Evolutionary conservation across 2,888 invertebrate genomes (phyloP).

Genomic region (Heliconius charithonia): DNA sequence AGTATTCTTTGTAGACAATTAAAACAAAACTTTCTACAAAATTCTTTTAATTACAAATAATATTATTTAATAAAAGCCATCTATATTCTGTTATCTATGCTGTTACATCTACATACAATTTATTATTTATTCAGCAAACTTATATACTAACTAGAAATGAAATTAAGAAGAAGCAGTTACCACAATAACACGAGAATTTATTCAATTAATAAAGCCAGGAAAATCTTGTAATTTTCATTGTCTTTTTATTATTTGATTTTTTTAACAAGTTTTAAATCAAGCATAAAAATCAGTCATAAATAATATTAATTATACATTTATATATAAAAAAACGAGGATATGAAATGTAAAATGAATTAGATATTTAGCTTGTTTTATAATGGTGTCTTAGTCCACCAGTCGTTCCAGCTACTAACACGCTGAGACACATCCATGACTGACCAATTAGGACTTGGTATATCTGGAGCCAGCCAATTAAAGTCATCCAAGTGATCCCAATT

Average conservation of each 20-base stretch:
- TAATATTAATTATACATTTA: neutral
- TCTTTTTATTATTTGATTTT: neutral
- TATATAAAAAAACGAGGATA: slow-evolving; percentile 16
- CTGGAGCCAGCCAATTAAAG: slow-evolving; percentile 96
- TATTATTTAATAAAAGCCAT: slow-evolving; percentile 63
- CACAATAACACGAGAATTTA: neutral
- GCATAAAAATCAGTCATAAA: slow-evolving; percentile 2
- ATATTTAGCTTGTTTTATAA: slow-evolving; percentile 47
- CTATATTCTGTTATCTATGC: slow-evolving; percentile 62
- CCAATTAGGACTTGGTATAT: slow-evolving; percentile 94
- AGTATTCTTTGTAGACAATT: neutral
- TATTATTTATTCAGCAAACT: slow-evolving; percentile 24
- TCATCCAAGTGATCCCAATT: slow-evolving; percentile 96
- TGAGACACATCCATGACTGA: slow-evolving; percentile 77
- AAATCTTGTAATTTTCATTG: neutral
- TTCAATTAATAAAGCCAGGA: neutral
- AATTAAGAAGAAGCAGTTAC: slow-evolving; percentile 15
- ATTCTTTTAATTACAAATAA: slow-evolving; percentile 58
- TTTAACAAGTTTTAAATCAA: neutral
- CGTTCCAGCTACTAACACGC: slow-evolving; percentile 71
- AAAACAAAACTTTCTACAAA: slow-evolving; percentile 36
- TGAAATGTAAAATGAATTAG: slow-evolving; percentile 5
- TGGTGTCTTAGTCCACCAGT: slow-evolving; percentile 68
- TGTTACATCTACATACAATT: slow-evolving; percentile 47
- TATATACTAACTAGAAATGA: slow-evolving; percentile 15